Evolutionary conservation across 2,888 invertebrate genomes (phyloP), one percentile per base, ranked within the genome.

Genomic region (Polylopha cassiicola): DNA sequence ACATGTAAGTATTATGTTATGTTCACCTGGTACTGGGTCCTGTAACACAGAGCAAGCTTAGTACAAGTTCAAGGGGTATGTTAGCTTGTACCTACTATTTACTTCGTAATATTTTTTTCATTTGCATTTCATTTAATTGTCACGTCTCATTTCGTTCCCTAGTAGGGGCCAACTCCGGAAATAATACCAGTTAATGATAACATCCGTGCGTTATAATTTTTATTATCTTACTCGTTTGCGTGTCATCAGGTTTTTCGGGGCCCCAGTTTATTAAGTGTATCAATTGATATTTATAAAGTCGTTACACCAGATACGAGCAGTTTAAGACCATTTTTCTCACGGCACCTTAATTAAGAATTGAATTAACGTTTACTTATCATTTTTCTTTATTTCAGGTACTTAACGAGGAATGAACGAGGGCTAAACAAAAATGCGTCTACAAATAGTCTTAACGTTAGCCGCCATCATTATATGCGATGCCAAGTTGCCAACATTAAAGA

Each of bases 391-490:
- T 84, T 23, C 82, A 84, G 84, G 63, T 72, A 50, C 56, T 52
- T 39, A 42, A 48, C 52, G 69, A 73, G 77, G 73, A 54, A 84
- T 80, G 82, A 54, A 53, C 39, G 47, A 46, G 48, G 59, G 32
- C 60, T 51, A 49, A 50, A 44, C 41, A 53, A 78, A 67, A 61
- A 85, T 82, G 81, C 68, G 76, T 61, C 51, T 80, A 39, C 73
- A 70, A 64, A 55, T 72, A 43, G 58, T 77, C 37, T 51, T 85
- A 55, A 65, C 73, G 46, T 58, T 85, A 53, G 73, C 77, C 51
- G 62, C 66, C n/a, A 58, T 80, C 46, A 58, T 81, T 44, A 56
- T 79, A 21, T 82, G 85, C 53, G 75, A 84, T 53, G 84, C 82
- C 15, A 85, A 84, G 57, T 47, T 85, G 37, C 75, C 78, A 8